phyloP scores from a whole-genome alignment of 2,888 invertebrate species.

The Ectobius pallidus region DNA sequence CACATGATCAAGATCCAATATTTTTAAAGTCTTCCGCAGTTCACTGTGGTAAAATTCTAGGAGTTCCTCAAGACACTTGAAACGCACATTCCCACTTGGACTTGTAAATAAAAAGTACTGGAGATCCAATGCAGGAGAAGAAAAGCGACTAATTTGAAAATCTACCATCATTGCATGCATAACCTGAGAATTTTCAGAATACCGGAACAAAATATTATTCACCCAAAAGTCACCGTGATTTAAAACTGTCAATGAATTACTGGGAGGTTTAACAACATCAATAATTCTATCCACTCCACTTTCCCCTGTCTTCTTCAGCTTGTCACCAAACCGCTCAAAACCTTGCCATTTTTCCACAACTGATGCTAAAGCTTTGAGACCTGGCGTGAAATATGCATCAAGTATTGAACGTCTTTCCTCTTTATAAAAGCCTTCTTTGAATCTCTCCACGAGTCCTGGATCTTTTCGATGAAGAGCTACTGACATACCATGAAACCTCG shows the following conservation, averaged over 20 bases:
- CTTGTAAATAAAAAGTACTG: constrained; percentile 42
- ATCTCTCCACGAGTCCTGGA: constrained; percentile 1
- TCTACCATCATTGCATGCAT: constrained; percentile 39
- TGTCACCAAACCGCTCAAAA: constrained; percentile 32
- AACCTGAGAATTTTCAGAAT: neutral
- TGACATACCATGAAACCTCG: constrained; percentile 29
- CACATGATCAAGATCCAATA: neutral
- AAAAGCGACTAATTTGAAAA: constrained; percentile 41
- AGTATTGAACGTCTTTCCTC: constrained; percentile 13
- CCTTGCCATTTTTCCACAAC: constrained; percentile 28
- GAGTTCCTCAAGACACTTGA: constrained; percentile 30
- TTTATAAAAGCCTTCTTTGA: constrained; percentile 16
- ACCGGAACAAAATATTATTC: constrained; percentile 41
- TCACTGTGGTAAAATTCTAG: constrained; percentile 38
- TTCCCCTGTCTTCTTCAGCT: neutral
- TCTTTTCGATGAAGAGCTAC: constrained; percentile 7
- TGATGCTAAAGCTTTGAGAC: constrained; percentile 16
- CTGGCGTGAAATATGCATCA: neutral
- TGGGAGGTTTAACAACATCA: neutral
- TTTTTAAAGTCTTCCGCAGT: constrained; percentile 19
- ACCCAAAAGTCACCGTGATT: constrained; percentile 43
- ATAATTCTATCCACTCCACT: neutral
- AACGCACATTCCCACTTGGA: constrained; percentile 24
- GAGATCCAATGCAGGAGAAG: constrained; percentile 41
- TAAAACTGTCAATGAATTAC: constrained; percentile 30